A percentile compares a stretch with the other conserved stretches of the same genome.
phyloP scores from a whole-genome alignment of 2,888 invertebrate genomes.

The Conchocele bisecta region DNA sequence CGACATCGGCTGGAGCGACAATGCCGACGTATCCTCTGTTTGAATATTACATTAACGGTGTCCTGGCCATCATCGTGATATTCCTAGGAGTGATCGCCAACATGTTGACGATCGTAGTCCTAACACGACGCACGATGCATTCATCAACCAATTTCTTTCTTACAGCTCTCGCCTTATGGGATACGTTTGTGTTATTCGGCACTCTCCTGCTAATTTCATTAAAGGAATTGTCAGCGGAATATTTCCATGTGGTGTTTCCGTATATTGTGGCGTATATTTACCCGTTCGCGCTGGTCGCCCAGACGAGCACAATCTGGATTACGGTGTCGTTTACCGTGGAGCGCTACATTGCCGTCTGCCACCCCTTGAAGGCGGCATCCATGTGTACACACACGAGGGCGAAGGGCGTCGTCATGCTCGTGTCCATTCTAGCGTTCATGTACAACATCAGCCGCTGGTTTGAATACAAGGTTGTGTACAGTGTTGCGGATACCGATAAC shows the following conservation, averaged over 20 bases:
- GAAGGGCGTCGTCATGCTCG: conserved; percentile 91
- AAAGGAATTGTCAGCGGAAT: conserved; percentile 66
- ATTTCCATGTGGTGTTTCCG: conserved; percentile 66
- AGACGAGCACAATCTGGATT: conserved; percentile 97
- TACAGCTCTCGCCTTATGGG: conserved; percentile 80
- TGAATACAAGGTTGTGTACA: conserved; percentile 81
- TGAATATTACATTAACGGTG: conserved; percentile 72
- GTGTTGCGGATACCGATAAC: conserved; percentile 38
- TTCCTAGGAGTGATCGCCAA: conserved; percentile 89
- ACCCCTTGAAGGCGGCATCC: conserved; percentile 92
- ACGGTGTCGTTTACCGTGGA: conserved; percentile 89
- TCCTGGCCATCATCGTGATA: conserved; percentile 74
- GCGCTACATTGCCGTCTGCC: conserved; percentile 92
- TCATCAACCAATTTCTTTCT: conserved; percentile 87
- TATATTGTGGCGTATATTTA: conserved; percentile 80
- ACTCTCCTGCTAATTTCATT: conserved; percentile 77
- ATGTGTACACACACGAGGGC: conserved; percentile 95
- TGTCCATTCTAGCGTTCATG: conserved; percentile 90
- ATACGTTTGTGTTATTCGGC: conserved; percentile 78
- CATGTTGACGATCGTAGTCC: conserved; percentile 84
- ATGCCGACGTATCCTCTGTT: not conserved
- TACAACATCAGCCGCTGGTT: conserved; percentile 91
- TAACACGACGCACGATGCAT: conserved; percentile 87
- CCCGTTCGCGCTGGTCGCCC: conserved; percentile 93
- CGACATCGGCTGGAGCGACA: no score